phyloP scores from a whole-genome alignment of 2,113 vertebrate species.

The Lipophrys pholis region DNA sequence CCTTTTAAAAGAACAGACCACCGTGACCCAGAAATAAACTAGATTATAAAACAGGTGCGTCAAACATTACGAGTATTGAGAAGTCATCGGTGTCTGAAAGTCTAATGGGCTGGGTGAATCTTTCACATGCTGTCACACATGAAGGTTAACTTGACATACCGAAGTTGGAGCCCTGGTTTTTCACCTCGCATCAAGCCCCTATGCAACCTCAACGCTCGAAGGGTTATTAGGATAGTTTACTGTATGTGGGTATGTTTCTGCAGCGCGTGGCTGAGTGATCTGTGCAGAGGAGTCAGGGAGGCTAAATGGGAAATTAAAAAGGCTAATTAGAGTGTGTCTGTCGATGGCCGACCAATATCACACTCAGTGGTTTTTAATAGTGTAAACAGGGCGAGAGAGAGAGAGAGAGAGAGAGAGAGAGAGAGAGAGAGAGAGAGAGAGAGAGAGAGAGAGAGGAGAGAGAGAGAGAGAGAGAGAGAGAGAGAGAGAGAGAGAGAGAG shows the following conservation, averaged over 20 bases:
- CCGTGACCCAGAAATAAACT: conserved; percentile 16
- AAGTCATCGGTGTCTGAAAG: not conserved
- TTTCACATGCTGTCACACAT: conserved; percentile 2
- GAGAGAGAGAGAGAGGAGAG: too few relatives aligned
- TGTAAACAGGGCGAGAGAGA: conserved; percentile 51
- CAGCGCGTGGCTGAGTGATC: conserved; percentile 48
- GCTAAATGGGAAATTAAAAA: conserved; percentile 75
- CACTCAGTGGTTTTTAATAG: conserved; percentile 66
- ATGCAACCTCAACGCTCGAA: not conserved
- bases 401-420: conserved; percentile 14
- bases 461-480: too few relatives aligned
- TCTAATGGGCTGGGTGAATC: not conserved
- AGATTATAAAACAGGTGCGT: not conserved
- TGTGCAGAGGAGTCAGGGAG: conserved; percentile 43
- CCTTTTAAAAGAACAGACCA: not conserved
- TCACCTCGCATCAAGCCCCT: not conserved
- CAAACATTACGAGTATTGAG: conserved; percentile 12
- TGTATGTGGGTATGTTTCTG: conserved; percentile 43
- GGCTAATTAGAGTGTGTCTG: conserved; percentile 70
- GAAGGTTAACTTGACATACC: conserved; percentile 36
- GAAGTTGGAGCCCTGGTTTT: not conserved
- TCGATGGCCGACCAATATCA: conserved; percentile 69
- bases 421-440: conserved; percentile 2
- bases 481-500: too few relatives aligned
- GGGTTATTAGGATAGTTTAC: not conserved